Evolutionary conservation across 1,140 invertebrate species (phyloP), one percentile per base, ranked within the genome.

Genomic region (Drosophila asahinai): DNA sequence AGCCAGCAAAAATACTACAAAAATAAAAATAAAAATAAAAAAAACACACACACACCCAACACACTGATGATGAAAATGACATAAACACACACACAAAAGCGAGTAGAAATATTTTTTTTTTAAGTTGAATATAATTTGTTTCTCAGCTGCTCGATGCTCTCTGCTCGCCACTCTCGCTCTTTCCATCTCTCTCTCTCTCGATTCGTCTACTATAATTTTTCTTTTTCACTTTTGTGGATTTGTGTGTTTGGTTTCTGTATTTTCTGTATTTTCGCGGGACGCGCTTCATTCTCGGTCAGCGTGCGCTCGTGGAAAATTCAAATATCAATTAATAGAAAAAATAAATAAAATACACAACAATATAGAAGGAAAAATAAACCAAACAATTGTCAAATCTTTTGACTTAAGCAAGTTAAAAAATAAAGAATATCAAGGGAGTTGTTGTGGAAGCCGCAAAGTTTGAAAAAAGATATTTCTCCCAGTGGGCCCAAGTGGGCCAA

Each of bases 41-140:
- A 62, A 1, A 19, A 19, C n/a, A 63, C 25, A 51, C 45, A 22
- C 54, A 80, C 58, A 59, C 33, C 36, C 36, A 33, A 19, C 43
- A 48, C 68, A 65, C 48, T 57, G 54, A 63, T 65, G 76, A 86
- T 81, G 82, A 83, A 87, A 87, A 89, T 89, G 84, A 89, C 81
- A 89, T 68, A 87, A 70, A 87, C 55, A 78, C 63, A 79, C 60
- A 68, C 38, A 60, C 27, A 45, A 47, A 58, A 72, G 51, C 36
- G 40, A 40, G 47, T 40, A 59, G 25, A 43, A 67, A 64, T 72
- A 27, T 54, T 70, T 73, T 65, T 65, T 73, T 65, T 76, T 86
- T 82, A 91, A 86, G 82, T 86, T 80, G 86, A 89, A 89, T 83
- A 87, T 87, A 84, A 84, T 89, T 87, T 87, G 84, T 81, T 86